Evolutionary conservation across 2,113 vertebrate species (phyloP).

Genomic region (Lepisosteus oculatus): DNA sequence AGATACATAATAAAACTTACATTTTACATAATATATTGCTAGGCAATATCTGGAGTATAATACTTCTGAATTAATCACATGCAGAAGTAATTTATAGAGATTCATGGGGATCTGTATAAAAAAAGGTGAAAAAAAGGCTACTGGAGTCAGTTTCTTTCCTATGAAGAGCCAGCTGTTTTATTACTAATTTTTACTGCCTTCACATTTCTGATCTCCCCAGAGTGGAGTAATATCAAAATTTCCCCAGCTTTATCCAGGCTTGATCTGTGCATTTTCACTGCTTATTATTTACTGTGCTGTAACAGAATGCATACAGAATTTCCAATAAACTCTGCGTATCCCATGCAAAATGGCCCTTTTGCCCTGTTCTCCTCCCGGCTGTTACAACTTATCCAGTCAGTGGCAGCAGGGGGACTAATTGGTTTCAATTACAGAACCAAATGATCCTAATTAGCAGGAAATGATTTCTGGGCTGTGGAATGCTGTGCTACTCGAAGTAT

Average conservation of each 20-base stretch:
- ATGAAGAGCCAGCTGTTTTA: background rate
- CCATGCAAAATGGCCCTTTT: too few species aligned
- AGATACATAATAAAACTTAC: too few species aligned
- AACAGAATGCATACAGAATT: too few species aligned
- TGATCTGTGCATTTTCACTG: background rate
- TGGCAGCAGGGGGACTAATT: background rate
- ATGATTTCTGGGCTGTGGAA: constrained; percentile 6
- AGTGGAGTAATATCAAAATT: background rate
- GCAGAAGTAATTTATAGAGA: too few species aligned
- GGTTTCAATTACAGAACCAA: constrained; percentile 2
- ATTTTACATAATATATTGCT: too few species aligned
- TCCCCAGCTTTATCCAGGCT: background rate
- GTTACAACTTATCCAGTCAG: background rate
- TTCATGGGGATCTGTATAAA: too few species aligned
- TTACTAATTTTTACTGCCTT: background rate
- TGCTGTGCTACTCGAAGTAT: background rate
- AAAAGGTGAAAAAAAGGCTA: too few species aligned
- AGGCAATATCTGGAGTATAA: too few species aligned
- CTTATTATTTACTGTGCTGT: too few species aligned
- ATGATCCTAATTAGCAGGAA: constrained; percentile 18
- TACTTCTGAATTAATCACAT: too few species aligned
- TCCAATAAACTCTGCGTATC: too few species aligned
- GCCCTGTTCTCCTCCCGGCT: background rate
- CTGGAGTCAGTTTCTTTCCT: too few species aligned
- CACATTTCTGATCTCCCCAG: background rate